Percentiles rank a stretch among this genome's conserved stretches.
Conservation (phyloP, 2,113 vertebrate species). For the Alexandromys fortis region DNA sequence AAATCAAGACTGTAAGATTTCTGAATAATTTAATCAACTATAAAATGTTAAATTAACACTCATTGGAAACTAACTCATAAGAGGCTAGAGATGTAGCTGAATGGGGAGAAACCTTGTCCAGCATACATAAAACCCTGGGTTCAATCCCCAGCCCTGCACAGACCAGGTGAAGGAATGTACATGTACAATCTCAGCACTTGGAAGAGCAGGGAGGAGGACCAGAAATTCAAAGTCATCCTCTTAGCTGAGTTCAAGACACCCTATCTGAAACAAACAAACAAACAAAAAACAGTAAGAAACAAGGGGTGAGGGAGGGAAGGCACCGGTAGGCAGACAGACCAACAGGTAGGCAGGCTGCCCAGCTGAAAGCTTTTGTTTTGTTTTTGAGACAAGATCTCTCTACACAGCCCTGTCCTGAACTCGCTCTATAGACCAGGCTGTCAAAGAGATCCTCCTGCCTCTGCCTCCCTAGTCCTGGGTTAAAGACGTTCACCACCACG, state of each 20-base stretch:
- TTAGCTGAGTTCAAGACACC: not conserved
- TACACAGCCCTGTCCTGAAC: not conserved
- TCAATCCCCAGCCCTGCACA: not conserved
- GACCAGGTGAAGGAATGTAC: not conserved
- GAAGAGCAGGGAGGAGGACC: not conserved
- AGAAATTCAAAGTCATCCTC: not conserved
- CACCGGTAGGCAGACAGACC: not conserved
- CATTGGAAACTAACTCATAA: slow-evolving; percentile 21
- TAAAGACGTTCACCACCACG: not conserved
- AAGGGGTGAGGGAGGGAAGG: not conserved
- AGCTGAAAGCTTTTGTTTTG: not conserved
- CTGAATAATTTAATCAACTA: not conserved
- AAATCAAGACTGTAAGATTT: not conserved
- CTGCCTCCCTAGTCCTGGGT: not conserved
- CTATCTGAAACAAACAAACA: not conserved
- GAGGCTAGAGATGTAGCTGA: not conserved
- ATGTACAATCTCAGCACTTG: not conserved
- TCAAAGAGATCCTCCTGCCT: not conserved
- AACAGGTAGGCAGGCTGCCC: not conserved
- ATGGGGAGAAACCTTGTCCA: not conserved
- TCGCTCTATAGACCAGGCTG: not conserved
- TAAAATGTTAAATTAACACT: slow-evolving; percentile 35
- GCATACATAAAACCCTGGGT: not conserved
- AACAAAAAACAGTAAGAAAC: not conserved
- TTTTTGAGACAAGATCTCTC: not conserved